Percentiles rank a stretch among this genome's conserved stretches.
phyloP scores from a whole-genome alignment of 2,113 vertebrate species.

The Xenus cinereus region DNA sequence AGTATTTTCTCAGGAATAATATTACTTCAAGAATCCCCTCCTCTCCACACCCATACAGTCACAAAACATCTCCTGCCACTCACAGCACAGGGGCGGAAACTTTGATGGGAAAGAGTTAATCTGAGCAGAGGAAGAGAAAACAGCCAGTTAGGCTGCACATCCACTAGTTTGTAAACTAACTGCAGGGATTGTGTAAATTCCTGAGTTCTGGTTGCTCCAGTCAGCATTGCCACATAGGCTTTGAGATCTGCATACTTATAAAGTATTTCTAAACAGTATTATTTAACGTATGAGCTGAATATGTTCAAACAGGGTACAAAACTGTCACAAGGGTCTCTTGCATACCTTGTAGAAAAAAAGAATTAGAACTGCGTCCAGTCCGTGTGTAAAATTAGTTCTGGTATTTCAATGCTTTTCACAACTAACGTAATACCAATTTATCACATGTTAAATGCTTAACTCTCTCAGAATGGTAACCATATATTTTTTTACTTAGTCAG shows the following conservation, averaged over 20 bases:
- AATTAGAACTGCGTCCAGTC: background rate
- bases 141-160: background rate
- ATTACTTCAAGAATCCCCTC: background rate
- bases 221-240: background rate
- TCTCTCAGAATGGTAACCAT: background rate
- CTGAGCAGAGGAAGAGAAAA: background rate
- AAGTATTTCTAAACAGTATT: background rate
- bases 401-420: background rate
- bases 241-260: background rate
- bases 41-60: background rate
- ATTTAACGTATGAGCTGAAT: background rate
- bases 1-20: background rate
- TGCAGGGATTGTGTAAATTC: background rate
- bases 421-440: background rate
- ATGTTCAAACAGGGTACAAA: background rate
- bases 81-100: background rate
- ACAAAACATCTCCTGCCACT: background rate
- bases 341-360: background rate
- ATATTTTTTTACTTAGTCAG: background rate
- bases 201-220: background rate
- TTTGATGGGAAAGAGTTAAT: background rate
- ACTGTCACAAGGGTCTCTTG: background rate
- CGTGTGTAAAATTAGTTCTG: background rate
- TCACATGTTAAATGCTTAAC: background rate
- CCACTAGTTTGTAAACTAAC: background rate